Conservation (phyloP, 1,140 invertebrate species). For the Drosophila repleta region DNA sequence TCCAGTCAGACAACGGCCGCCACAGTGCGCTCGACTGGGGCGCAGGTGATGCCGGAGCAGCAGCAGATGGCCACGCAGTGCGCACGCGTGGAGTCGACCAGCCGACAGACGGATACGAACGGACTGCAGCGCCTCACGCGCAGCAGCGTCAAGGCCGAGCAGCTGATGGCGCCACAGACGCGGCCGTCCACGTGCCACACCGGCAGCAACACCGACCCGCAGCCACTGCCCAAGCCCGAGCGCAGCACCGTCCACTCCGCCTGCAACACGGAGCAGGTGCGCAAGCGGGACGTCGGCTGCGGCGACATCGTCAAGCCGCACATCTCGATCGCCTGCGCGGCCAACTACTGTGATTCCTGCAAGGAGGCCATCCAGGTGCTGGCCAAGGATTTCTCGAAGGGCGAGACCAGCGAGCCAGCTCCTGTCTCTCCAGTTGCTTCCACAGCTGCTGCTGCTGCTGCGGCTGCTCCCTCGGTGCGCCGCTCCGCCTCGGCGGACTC, state of each 20-base stretch:
- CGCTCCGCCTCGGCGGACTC: slow-evolving; percentile 66
- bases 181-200: slow-evolving; percentile 37
- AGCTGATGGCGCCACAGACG: slow-evolving; percentile 50
- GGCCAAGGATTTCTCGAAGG: slow-evolving; percentile 84
- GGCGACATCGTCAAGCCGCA: slow-evolving; percentile 85
- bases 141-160: slow-evolving; percentile 55
- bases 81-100: slow-evolving; percentile 25
- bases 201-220: slow-evolving; percentile 64
- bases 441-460: not conserved
- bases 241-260: slow-evolving; percentile 52
- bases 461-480: slow-evolving; percentile 13
- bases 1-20: slow-evolving; percentile 54
- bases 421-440: not conserved
- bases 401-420: not conserved
- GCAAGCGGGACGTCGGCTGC: slow-evolving; percentile 85
- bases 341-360: slow-evolving; percentile 88
- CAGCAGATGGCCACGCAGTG: slow-evolving; percentile 57
- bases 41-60: slow-evolving; percentile 60
- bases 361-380: slow-evolving; percentile 86
- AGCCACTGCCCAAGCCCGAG: slow-evolving; percentile 21
- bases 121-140: slow-evolving; percentile 59
- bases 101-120: slow-evolving; percentile 66
- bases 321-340: slow-evolving; percentile 85
- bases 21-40: slow-evolving; percentile 51
- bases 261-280: slow-evolving; percentile 78